Percentiles rank a stretch among this genome's conserved stretches.
Evolutionary conservation across 2,113 vertebrate species (phyloP).

Genomic region (Myxocyprinus asiaticus): DNA sequence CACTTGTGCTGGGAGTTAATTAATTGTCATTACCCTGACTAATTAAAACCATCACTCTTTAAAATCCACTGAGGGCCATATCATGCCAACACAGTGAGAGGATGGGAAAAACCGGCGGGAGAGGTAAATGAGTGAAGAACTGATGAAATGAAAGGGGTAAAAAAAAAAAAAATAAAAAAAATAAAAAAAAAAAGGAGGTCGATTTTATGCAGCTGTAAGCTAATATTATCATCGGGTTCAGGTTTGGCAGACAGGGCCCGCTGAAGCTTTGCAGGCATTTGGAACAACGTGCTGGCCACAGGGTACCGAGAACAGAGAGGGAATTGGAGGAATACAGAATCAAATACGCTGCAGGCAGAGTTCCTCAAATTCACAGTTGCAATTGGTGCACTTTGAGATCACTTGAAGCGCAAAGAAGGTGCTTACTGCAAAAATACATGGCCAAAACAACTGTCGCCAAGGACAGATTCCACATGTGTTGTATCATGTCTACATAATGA

Average conservation of each 20-base stretch:
- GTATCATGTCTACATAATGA: background rate
- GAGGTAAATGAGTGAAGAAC: background rate
- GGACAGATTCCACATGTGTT: conserved; percentile 12
- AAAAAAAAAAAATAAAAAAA: conserved; percentile 14
- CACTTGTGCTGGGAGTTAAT: conserved; percentile 43
- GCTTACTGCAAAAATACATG: background rate
- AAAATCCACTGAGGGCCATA: conserved; percentile 22
- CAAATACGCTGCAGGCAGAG: background rate
- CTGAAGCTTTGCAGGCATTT: conserved; percentile 18
- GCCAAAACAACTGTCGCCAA: background rate
- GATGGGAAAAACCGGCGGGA: too few species aligned
- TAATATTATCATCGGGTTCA: conserved; percentile 29
- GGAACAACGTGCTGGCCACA: conserved; percentile 5
- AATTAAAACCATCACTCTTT: conserved; percentile 38
- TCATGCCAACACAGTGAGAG: background rate
- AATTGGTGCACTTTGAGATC: background rate
- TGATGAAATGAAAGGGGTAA: background rate
- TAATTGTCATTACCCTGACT: conserved; percentile 38
- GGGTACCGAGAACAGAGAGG: conserved; percentile 17
- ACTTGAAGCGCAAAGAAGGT: background rate
- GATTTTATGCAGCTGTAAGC: conserved; percentile 20
- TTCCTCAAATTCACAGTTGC: background rate
- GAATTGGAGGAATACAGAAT: background rate
- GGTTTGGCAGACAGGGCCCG: background rate
- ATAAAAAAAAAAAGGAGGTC: conserved; percentile 14